Evolutionary conservation across 2,113 vertebrate genomes (phyloP).

Genomic region (Lagenorhynchus albirostris): DNA sequence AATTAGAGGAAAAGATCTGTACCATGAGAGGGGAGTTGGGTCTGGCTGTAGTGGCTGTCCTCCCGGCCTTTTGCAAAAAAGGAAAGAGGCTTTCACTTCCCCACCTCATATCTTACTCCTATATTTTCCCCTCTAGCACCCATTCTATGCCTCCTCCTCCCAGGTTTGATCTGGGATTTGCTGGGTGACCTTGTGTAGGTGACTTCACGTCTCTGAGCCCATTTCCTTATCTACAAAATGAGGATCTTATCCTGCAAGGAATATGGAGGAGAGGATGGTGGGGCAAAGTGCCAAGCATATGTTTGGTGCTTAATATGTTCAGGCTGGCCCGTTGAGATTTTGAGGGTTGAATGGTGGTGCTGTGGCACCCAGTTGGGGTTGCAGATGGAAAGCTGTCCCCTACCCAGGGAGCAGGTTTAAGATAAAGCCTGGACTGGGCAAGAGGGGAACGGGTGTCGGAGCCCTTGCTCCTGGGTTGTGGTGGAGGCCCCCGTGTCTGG

Average conservation of each 20-base stretch:
- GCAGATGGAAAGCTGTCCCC: not conserved
- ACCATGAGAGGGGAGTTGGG: constrained; percentile 75
- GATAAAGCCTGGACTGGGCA: not conserved
- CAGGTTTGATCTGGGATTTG: not conserved
- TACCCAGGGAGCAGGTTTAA: not conserved
- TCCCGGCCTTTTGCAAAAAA: constrained; percentile 39
- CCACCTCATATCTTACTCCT: not conserved
- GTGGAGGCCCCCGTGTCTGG: not conserved
- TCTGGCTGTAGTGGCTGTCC: constrained; percentile 47
- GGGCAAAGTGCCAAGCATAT: not conserved
- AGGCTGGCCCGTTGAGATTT: not conserved
- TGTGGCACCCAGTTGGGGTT: not conserved
- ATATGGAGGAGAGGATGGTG: not conserved
- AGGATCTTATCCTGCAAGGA: not conserved
- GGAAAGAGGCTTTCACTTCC: constrained; percentile 4
- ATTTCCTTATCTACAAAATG: not conserved
- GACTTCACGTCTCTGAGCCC: constrained; percentile 32
- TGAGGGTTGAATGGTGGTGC: not conserved
- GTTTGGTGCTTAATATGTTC: not conserved
- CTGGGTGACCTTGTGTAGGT: constrained; percentile 21
- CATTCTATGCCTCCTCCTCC: not conserved
- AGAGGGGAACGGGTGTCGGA: not conserved
- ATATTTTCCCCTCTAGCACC: not conserved
- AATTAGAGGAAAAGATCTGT: constrained; percentile 81
- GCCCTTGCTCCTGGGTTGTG: not conserved